Percentiles rank a stretch among this genome's conserved stretches.
Conservation (phyloP, 2,888 invertebrate genomes). For the Synanthedon formicaeformis region DNA sequence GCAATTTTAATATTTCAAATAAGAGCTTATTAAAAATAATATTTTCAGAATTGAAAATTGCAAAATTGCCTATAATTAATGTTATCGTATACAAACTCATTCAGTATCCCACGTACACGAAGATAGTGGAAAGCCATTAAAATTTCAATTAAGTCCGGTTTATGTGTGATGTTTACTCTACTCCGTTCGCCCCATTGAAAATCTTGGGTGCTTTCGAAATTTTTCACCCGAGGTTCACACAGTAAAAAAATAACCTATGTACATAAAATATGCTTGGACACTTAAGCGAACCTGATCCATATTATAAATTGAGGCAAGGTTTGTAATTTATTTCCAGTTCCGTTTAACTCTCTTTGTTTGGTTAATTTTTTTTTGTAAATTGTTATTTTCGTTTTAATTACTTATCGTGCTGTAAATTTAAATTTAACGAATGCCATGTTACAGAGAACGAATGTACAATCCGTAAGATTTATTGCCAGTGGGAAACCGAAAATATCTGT, state of each 20-base stretch:
- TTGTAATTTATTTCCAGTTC: background rate
- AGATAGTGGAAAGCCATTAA: constrained; percentile 7
- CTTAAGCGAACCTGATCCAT: background rate
- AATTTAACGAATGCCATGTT: background rate
- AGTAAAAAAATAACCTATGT: too few species aligned
- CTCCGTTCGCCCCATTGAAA: background rate
- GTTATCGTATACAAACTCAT: background rate
- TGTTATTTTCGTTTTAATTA: background rate
- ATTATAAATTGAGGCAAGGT: background rate
- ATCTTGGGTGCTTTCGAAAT: background rate
- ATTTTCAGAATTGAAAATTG: background rate
- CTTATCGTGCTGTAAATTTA: background rate
- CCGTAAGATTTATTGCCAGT: too few species aligned
- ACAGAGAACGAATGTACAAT: too few species aligned
- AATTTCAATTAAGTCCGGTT: constrained; percentile 8
- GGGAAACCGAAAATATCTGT: background rate
- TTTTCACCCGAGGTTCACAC: background rate
- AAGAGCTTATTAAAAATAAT: too few species aligned
- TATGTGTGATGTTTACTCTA: constrained; percentile 3
- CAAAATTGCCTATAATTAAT: background rate
- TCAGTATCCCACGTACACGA: background rate
- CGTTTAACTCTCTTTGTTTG: background rate
- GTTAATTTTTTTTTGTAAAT: background rate
- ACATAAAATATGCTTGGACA: background rate
- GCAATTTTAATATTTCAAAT: too few species aligned